Conservation (phyloP, 2,888 invertebrate genomes). For the Callyntrura guangdongensis region DNA sequence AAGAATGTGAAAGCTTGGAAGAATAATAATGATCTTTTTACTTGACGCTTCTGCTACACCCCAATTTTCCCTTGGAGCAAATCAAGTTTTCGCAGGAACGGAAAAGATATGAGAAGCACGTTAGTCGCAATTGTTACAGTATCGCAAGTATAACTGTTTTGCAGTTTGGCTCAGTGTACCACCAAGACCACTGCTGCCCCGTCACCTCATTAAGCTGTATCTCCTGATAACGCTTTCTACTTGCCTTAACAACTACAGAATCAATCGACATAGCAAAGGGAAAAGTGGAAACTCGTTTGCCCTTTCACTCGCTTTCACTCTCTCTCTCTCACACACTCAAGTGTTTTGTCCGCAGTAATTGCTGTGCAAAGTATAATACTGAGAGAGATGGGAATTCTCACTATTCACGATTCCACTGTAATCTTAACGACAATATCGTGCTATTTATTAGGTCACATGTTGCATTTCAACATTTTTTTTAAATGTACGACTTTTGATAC, state of each 20-base stretch:
- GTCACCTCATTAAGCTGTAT: background rate
- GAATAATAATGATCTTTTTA: conserved; percentile 5
- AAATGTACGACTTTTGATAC: too few relatives aligned
- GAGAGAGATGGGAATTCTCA: too few relatives aligned
- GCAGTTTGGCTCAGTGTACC: background rate
- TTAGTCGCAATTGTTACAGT: background rate
- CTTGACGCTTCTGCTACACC: background rate
- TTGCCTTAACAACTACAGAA: background rate
- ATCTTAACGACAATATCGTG: too few relatives aligned
- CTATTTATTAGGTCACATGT: too few relatives aligned
- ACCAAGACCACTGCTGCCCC: background rate
- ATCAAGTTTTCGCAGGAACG: background rate
- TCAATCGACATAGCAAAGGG: conserved; percentile 3
- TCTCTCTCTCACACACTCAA: too few relatives aligned
- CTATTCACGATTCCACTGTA: too few relatives aligned
- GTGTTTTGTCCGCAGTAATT: too few relatives aligned
- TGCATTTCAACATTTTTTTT: too few relatives aligned
- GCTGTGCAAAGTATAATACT: too few relatives aligned
- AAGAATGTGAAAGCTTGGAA: background rate
- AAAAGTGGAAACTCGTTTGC: background rate
- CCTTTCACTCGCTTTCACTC: too few relatives aligned
- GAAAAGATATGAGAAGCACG: background rate
- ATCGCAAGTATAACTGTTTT: background rate
- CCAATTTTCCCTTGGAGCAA: conserved; percentile 21
- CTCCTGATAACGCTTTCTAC: background rate